Evolutionary conservation across 2,113 vertebrate genomes (phyloP), one percentile per base, ranked within the genome.

Genomic region (Ivindomyrus marchei): DNA sequence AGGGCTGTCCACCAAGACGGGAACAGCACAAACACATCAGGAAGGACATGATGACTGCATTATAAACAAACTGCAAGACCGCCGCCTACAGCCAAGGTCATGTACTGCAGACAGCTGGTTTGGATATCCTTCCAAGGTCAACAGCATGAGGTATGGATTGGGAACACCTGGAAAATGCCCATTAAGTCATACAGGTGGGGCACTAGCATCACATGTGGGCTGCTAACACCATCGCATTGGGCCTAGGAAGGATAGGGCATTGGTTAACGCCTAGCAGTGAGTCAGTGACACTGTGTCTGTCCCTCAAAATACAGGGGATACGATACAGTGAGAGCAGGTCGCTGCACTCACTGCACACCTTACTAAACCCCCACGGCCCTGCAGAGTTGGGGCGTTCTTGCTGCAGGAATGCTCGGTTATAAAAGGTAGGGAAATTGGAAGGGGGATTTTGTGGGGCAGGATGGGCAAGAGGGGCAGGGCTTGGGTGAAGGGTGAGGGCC

Each of bases 121-220:
- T 74, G 39, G 46, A 31, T 45, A 49, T 58, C 45, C 21, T 42
- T 10, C 62, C 53, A 27, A 74, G 88, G 88, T 47, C 21, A 88
- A 49, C 88, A 62, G 80, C 50, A 52, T 27, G 31, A 19, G 80
- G 19, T 39, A 62, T 50, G 19, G 15, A 7, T 7, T 77, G 19
- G 27, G 39, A n/a, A 36, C 39, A 52, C 39, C 21, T 62, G 80
- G 45, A 46, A 85, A 53, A 62, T 46, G 89, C 39, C 46, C 46
- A 85, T 85, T 39, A 39, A 62, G 80, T 15, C 50, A 47, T 15
- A 89, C 17, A 89, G 89, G 50, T 89, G 27, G 42, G 45, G 80
- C 24, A 4, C 39, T 49, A 39, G 17, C 36, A 42, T 89, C 88
- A 84, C 24, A 83, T n/a, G 5, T 85, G 52, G 39, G 45, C 19